Evolutionary conservation across 2,888 invertebrate genomes (phyloP), one percentile per base, ranked within the genome.

Genomic region (Parnassius mnemosyne): DNA sequence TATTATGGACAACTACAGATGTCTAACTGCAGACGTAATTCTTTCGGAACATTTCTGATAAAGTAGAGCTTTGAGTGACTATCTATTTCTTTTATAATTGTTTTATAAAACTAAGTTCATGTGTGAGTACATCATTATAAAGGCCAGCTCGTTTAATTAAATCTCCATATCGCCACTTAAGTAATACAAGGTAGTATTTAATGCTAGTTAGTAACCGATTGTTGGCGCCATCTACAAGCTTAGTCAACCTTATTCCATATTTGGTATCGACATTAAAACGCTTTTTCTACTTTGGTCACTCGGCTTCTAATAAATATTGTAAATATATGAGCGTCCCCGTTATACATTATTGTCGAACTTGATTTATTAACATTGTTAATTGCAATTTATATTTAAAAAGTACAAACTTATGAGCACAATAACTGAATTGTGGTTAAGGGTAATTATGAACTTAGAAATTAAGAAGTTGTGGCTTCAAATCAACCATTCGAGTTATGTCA

Each of bases 191-290:
- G 71, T 70, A 74, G 65, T 70, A 66, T 72, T 70, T 72, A 73
- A 67, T 69, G 74, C 71, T 72, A 70, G 74, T 75, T 73, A 75
- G 73, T 74, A 72, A 75, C 73, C 74, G 76, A 80, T 78, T 79
- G 78, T 78, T 79, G 83, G 83, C 83, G 83, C 84, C 85, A 75
- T 70, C 74, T 69, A 72, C 66, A 67, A 73, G 67, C 60, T 54
- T 53, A 71, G 69, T 41, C 62, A 68, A 63, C 62, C 67, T 34
- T 34, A 34, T 34, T 63, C 80, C 79, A 66, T 83, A 78, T 82
- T 80, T 67, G 74, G 81, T 58, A 49, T 56, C 59, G 53, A 13
- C 51, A 41, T 51, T 63, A 54, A 54, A 63, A 59, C 43, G 51
- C 20, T 54, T 70, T 70, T 64, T 65, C 72, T 69, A 67, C 67